Evolutionary conservation across 1,140 invertebrate genomes (phyloP).

Genomic region (Bombus confusus): DNA sequence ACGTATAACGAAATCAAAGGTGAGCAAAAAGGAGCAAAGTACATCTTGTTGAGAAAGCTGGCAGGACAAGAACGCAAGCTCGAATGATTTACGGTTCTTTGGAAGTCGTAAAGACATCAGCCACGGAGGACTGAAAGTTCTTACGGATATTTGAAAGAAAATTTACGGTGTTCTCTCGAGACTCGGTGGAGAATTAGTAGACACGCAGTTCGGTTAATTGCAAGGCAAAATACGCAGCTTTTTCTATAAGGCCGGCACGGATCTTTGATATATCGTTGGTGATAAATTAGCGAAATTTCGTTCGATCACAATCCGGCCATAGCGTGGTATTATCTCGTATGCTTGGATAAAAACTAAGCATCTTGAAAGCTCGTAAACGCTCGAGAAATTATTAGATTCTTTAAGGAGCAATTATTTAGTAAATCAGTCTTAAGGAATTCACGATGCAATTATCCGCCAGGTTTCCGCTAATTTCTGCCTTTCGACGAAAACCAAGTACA

Average conservation of each 20-base stretch:
- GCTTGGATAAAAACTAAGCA: neutral
- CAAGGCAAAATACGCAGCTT: neutral
- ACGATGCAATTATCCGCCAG: neutral
- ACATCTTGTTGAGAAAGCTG: neutral
- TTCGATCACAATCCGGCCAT: neutral
- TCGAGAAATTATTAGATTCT: neutral
- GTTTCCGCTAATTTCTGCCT: neutral
- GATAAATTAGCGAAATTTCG: neutral
- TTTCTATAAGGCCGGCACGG: neutral
- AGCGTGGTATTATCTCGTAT: neutral
- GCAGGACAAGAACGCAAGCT: neutral
- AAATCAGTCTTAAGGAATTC: neutral
- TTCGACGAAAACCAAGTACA: neutral
- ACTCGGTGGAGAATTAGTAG: neutral
- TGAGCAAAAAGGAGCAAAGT: too few relatives aligned
- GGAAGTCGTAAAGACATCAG: slow-evolving; percentile 11
- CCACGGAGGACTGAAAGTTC: neutral
- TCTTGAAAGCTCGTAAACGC: neutral
- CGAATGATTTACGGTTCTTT: slow-evolving; percentile 2
- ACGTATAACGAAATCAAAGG: neutral
- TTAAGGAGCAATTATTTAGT: neutral
- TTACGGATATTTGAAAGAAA: neutral
- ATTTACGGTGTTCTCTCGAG: neutral
- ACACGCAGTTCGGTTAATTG: neutral
- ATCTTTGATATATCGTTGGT: neutral